Percentiles rank a stretch among this genome's conserved stretches.
phyloP scores from a whole-genome alignment of 1,140 invertebrate species.

The Euglossa dilemma region DNA sequence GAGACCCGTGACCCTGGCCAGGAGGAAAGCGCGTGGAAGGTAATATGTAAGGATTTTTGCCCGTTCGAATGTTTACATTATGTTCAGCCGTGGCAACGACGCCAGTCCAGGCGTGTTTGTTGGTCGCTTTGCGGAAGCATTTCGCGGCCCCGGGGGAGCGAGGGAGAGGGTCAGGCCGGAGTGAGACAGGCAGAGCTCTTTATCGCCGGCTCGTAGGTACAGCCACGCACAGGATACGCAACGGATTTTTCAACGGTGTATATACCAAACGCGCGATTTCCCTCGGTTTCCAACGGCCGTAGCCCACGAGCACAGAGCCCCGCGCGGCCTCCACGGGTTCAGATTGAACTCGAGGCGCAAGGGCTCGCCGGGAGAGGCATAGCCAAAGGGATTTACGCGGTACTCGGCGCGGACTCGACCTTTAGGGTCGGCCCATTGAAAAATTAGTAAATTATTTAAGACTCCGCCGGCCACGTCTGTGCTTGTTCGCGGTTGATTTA shows the following conservation, averaged over 20 bases:
- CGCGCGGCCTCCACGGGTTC: too few species aligned
- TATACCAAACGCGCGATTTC: slow-evolving; percentile 52
- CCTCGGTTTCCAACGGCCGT: slow-evolving; percentile 54
- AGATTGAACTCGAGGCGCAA: slow-evolving; percentile 23
- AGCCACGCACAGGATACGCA: slow-evolving; percentile 50
- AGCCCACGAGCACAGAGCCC: neutral
- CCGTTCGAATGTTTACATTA: slow-evolving; percentile 60
- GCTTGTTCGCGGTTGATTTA: slow-evolving; percentile 80
- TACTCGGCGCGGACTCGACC: slow-evolving; percentile 55
- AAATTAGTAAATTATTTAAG: slow-evolving; percentile 80
- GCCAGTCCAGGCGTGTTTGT: slow-evolving; percentile 40
- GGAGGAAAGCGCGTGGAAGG: slow-evolving; percentile 3
- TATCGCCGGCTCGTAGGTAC: slow-evolving; percentile 48
- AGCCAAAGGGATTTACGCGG: slow-evolving; percentile 67
- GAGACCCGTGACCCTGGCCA: neutral
- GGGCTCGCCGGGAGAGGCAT: slow-evolving; percentile 32
- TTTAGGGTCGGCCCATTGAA: slow-evolving; percentile 67
- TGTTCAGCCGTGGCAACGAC: slow-evolving; percentile 25
- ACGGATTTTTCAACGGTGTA: slow-evolving; percentile 31
- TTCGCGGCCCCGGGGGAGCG: slow-evolving; percentile 26
- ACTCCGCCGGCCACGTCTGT: slow-evolving; percentile 69
- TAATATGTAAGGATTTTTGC: slow-evolving; percentile 58
- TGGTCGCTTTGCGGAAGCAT: slow-evolving; percentile 58
- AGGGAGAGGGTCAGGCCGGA: neutral
- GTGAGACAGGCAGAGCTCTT: slow-evolving; percentile 38